Conservation (phyloP, 53 echinoderm and acorn worm genomes). For the Crossaster papposus region DNA sequence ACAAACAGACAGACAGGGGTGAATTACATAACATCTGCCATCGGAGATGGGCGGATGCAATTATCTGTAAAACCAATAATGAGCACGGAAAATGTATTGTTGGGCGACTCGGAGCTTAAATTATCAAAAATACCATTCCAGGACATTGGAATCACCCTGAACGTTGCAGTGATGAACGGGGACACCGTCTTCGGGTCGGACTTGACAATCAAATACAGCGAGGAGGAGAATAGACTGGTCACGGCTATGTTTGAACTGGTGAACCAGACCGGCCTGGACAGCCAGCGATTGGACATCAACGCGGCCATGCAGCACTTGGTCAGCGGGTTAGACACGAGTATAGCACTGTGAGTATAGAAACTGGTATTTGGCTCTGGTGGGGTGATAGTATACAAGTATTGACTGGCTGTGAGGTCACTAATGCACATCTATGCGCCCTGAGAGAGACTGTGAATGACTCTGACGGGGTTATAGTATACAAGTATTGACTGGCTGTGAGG, state of each 20-base stretch:
- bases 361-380: neutral
- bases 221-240: conserved; percentile 11
- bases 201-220: conserved; percentile 31
- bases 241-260: conserved; percentile 15
- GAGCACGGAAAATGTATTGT: too few relatives aligned
- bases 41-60: too few relatives aligned
- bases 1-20: too few relatives aligned
- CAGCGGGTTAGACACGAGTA: conserved; percentile 17
- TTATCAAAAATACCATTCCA: neutral
- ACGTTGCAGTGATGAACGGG: neutral
- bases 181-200: conserved; percentile 31
- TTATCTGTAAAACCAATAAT: too few relatives aligned
- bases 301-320: neutral
- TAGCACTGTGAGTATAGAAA: conserved; percentile 22
- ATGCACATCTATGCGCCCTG: too few relatives aligned
- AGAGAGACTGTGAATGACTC: too few relatives aligned
- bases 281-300: conserved; percentile 21
- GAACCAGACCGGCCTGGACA: neutral
- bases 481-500: neutral
- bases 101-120: too few relatives aligned
- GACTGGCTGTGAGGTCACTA: too few relatives aligned
- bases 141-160: conserved; percentile 42
- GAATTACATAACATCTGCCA: too few relatives aligned
- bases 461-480: too few relatives aligned
- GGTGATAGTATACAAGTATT: too few relatives aligned